Conservation (phyloP, 1,140 invertebrate species). For the Drosophila seguyi region DNA sequence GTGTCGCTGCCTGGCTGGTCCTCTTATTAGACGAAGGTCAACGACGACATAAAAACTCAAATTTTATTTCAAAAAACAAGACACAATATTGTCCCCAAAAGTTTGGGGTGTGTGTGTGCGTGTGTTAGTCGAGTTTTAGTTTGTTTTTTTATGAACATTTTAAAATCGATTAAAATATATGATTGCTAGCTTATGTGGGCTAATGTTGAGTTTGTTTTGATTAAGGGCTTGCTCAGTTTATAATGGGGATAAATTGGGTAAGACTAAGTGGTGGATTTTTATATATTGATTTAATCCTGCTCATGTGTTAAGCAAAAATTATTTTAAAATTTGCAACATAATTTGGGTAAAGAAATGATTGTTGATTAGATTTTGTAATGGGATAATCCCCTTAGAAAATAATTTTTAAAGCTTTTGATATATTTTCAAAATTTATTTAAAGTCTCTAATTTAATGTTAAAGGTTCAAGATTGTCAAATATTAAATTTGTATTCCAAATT, state of each 20-base stretch:
- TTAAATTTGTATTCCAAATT: neutral
- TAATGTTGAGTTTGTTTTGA: conserved; percentile 42
- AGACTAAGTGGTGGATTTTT: conserved; percentile 9
- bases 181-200: conserved; percentile 67
- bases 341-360: neutral
- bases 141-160: conserved; percentile 66
- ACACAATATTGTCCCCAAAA: conserved; percentile 21
- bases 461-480: neutral
- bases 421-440: neutral
- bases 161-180: conserved; percentile 80
- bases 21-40: conserved; percentile 81
- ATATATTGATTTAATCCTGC: conserved; percentile 7
- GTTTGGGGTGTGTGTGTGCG: conserved; percentile 11
- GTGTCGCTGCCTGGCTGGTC: conserved; percentile 46
- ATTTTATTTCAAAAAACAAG: conserved; percentile 59
- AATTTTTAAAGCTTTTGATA: too few species aligned
- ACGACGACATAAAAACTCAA: conserved; percentile 78
- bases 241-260: conserved; percentile 20
- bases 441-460: neutral
- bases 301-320: neutral
- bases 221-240: conserved; percentile 7
- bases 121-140: conserved; percentile 19
- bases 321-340: neutral
- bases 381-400: neutral
- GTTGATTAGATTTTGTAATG: neutral